phyloP scores from a whole-genome alignment of 2,797 vertebrate genomes.

The Streptopelia turtur region DNA sequence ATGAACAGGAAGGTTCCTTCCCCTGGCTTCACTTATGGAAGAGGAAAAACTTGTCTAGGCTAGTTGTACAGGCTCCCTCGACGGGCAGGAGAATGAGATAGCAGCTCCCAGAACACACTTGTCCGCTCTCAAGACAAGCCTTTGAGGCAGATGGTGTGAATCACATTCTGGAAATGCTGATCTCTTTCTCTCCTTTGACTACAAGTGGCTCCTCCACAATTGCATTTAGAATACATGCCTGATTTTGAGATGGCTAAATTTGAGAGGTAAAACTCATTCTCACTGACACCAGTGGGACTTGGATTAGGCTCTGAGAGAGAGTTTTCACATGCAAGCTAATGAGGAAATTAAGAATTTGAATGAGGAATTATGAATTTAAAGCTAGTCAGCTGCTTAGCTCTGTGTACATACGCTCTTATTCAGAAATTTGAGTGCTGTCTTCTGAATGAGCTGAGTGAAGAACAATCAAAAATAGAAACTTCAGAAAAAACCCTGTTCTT shows the following conservation, averaged over 20 bases:
- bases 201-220: background rate
- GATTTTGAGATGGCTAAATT: slow-evolving; percentile 34
- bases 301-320: background rate
- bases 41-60: background rate
- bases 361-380: slow-evolving; percentile 12
- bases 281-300: background rate
- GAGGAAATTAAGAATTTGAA: slow-evolving; percentile 36
- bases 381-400: background rate
- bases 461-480: slow-evolving; percentile 14
- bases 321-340: slow-evolving; percentile 1
- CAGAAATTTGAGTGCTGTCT: background rate
- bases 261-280: slow-evolving; percentile 19
- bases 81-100: background rate
- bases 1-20: background rate
- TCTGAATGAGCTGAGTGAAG: slow-evolving; percentile 11
- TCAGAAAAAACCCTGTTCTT: background rate
- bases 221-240: background rate
- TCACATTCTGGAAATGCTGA: slow-evolving; percentile 14
- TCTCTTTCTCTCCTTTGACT: slow-evolving; percentile 6
- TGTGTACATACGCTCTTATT: background rate
- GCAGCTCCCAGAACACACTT: background rate
- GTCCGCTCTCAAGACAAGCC: background rate
- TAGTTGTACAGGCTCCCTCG: background rate
- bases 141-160: slow-evolving; percentile 13
- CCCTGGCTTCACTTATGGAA: background rate